These are phyloP conservation scores for Craterocephalus amniculus DNA, from an alignment of 2,797 vertebrate genomes.

Conservation along the genomic window DNA sequence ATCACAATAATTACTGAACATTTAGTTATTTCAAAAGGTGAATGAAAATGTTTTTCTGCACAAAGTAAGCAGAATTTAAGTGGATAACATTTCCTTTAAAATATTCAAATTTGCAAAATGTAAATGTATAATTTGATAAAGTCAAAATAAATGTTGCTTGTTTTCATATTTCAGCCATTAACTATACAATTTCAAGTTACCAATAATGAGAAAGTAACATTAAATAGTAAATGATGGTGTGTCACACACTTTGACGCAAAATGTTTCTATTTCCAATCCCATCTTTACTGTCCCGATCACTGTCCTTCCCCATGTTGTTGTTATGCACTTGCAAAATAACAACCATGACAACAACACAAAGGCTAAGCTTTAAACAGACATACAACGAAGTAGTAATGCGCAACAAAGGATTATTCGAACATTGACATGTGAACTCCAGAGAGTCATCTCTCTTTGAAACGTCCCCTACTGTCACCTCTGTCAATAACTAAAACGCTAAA, in stretches of 20 bases:
- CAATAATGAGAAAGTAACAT: background rate
- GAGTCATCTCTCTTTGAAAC: slow-evolving; percentile 65
- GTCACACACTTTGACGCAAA: background rate
- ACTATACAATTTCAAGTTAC: background rate
- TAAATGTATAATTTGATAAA: background rate
- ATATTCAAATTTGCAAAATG: background rate
- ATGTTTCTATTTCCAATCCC: background rate
- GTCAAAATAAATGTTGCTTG: background rate
- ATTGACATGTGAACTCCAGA: slow-evolving; percentile 46
- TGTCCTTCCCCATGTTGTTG: background rate
- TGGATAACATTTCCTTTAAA: background rate
- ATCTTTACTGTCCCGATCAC: background rate
- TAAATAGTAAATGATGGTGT: background rate
- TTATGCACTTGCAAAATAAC: slow-evolving; percentile 6
- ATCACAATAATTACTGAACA: background rate
- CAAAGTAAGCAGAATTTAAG: background rate
- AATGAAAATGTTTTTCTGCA: too few relatives aligned
- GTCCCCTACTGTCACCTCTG: slow-evolving; percentile 73
- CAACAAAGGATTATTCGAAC: slow-evolving; percentile 47
- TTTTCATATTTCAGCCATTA: background rate
- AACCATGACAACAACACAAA: slow-evolving; percentile 21
- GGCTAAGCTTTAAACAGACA: slow-evolving; percentile 28
- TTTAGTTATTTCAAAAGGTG: too few relatives aligned
- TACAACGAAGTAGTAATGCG: slow-evolving; percentile 23
- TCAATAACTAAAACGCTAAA: slow-evolving; percentile 74